A percentile compares a stretch with the other conserved stretches of the same genome.
Conservation (phyloP, 2,113 vertebrate species). For the Odocoileus virginianus region DNA sequence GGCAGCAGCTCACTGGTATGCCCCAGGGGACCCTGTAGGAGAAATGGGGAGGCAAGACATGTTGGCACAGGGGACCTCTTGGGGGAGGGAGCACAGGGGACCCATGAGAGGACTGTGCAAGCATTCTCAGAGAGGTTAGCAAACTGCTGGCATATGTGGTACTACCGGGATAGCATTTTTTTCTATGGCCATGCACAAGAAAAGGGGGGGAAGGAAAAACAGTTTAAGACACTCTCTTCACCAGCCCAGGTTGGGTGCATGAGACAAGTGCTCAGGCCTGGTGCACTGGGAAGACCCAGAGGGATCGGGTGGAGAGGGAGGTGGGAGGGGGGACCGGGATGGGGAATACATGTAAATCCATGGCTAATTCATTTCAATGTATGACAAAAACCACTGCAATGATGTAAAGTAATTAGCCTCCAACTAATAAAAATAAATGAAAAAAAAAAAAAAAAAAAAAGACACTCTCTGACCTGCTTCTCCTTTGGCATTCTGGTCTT, state of each 20-base stretch:
- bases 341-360: no score
- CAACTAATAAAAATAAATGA: no score
- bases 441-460: no score
- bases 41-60: not conserved
- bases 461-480: not conserved
- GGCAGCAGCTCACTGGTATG: not conserved
- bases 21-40: not conserved
- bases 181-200: not conserved
- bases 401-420: no score
- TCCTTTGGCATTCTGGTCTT: not conserved
- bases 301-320: no score
- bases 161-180: not conserved
- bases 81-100: not conserved
- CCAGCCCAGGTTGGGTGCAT: no score
- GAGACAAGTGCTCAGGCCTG: no score
- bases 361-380: no score
- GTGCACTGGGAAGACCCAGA: no score
- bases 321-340: no score
- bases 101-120: not conserved
- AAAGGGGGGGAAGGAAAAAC: not conserved
- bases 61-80: not conserved
- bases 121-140: not conserved
- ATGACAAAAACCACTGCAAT: no score
- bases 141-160: not conserved
- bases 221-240: not conserved